Evolutionary conservation across 2,888 invertebrate genomes (phyloP).

Genomic region (Oxystoma pomonae): DNA sequence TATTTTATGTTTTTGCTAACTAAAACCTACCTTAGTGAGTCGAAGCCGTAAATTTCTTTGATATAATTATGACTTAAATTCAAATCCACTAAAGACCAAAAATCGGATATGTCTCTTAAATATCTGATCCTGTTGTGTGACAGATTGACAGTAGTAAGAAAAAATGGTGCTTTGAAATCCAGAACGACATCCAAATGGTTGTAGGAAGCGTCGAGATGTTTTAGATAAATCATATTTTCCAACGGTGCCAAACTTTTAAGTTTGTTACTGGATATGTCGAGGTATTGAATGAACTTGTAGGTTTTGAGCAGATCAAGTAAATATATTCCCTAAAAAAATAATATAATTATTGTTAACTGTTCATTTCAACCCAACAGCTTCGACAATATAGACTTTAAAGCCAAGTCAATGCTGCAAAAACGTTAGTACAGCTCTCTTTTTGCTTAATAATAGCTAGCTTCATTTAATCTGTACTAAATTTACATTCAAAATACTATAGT

Average conservation of each 20-base stretch:
- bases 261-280: constrained; percentile 57
- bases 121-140: constrained; percentile 54
- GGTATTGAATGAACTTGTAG: constrained; percentile 57
- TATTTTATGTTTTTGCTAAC: no score
- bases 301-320: constrained; percentile 52
- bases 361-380: no score
- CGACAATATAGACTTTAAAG: no score
- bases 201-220: constrained; percentile 54
- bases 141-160: constrained; percentile 58
- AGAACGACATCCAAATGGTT: constrained; percentile 53
- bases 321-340: constrained; percentile 34
- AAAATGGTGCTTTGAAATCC: constrained; percentile 58
- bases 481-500: no score
- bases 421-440: no score
- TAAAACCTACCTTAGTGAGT: constrained; percentile 52
- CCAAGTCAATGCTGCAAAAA: no score
- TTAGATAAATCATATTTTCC: constrained; percentile 53
- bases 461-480: no score
- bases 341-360: no score
- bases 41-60: constrained; percentile 52
- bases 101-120: constrained; percentile 53
- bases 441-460: no score
- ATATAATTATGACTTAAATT: constrained; percentile 61
- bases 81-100: constrained; percentile 60
- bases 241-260: constrained; percentile 52